Conservation (phyloP, 23 tunicate genomes). For the Styela plicata region DNA sequence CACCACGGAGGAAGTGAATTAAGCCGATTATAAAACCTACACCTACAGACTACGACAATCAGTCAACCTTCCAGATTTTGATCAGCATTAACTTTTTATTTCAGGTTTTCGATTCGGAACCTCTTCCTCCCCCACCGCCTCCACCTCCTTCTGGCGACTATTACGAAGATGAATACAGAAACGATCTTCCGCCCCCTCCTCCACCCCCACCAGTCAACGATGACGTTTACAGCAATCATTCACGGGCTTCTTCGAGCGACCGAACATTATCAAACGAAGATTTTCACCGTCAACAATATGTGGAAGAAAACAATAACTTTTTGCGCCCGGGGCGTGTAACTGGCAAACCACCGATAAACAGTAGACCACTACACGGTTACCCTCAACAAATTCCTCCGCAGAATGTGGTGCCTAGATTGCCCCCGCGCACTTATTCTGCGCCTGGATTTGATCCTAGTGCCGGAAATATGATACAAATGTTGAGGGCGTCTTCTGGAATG, state of each 20-base stretch:
- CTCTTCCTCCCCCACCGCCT: constrained; percentile 55
- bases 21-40: too few relatives aligned
- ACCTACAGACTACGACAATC: too few relatives aligned
- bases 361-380: not conserved
- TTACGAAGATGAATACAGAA: not conserved
- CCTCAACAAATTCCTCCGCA: not conserved
- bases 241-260: constrained; percentile 48
- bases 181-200: constrained; percentile 61
- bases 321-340: not conserved
- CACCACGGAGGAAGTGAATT: too few relatives aligned
- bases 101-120: constrained; percentile 19
- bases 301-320: constrained; percentile 20
- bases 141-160: constrained; percentile 28
- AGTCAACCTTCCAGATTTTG: too few relatives aligned
- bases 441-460: constrained; percentile 12
- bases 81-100: too few relatives aligned
- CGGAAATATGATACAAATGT: constrained; percentile 27
- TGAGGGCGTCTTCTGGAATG: constrained; percentile 16
- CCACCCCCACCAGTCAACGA: constrained; percentile 27
- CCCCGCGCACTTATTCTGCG: constrained; percentile 4
- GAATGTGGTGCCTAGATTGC: not conserved
- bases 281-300: not conserved
- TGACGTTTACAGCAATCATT: not conserved
- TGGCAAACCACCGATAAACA: constrained; percentile 26
- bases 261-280: constrained; percentile 21